Percentiles rank a stretch among this genome's conserved stretches.
Evolutionary conservation across 2,888 invertebrate genomes (phyloP).

Genomic region (Mesochorus sp.): DNA sequence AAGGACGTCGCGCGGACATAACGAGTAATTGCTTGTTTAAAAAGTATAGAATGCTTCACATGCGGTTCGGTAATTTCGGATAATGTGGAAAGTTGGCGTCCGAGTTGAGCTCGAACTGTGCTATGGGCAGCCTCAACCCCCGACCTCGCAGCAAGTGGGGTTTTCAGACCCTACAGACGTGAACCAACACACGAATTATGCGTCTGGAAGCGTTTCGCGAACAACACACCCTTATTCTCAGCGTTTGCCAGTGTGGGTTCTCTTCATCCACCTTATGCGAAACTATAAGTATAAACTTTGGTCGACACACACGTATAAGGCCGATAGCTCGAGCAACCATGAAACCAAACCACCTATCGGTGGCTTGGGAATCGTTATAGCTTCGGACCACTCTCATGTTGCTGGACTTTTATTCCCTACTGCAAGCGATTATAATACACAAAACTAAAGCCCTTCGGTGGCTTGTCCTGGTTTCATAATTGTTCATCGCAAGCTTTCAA

Average conservation of each 20-base stretch:
- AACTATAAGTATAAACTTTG: conserved; percentile 13
- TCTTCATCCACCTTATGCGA: conserved; percentile 1
- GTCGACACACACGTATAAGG: conserved; percentile 26
- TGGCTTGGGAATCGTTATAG: conserved; percentile 54
- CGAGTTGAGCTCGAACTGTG: conserved; percentile 51
- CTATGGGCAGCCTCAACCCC: conserved; percentile 62
- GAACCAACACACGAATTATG: conserved; percentile 73
- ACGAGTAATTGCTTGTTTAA: conserved; percentile 21
- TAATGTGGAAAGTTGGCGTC: conserved; percentile 73
- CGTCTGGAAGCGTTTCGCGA: conserved; percentile 71
- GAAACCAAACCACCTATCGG: conserved; percentile 50
- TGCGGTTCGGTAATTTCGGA: conserved; percentile 60
- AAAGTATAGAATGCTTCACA: conserved; percentile 2
- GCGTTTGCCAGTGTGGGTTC: too few relatives aligned
- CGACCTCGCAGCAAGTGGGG: conserved; percentile 56
- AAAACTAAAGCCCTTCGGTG: neutral
- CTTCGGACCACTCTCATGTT: conserved; percentile 25
- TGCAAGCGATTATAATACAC: conserved; percentile 14
- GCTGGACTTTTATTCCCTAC: conserved; percentile 7
- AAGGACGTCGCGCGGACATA: neutral
- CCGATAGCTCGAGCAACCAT: neutral
- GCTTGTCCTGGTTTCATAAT: neutral
- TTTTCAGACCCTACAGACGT: conserved; percentile 46
- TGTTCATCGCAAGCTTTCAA: neutral
- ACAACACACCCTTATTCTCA: too few relatives aligned